Conservation (phyloP, 2,113 vertebrate genomes). For the Ctenomys sociabilis region DNA sequence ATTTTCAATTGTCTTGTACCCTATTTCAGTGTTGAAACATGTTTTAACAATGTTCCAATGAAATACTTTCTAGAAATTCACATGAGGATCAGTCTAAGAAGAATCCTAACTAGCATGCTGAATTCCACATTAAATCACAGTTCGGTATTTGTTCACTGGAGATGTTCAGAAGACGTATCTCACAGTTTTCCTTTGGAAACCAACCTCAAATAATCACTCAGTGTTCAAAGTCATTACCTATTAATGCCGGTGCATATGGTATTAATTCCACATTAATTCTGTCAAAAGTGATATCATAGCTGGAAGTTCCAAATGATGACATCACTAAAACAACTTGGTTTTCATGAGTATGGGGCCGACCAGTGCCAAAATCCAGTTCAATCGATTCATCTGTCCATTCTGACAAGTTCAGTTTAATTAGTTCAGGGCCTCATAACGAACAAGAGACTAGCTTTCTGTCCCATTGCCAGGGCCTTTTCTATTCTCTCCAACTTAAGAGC, state of each 20-base stretch:
- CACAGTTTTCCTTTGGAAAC: conserved; percentile 83
- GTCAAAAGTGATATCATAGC: conserved; percentile 90
- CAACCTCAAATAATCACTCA: conserved; percentile 80
- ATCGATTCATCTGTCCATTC: conserved; percentile 86
- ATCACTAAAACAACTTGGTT: conserved; percentile 91
- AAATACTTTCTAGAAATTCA: conserved; percentile 79
- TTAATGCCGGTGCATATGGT: conserved; percentile 90
- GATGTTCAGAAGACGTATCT: conserved; percentile 70
- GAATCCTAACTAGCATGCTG: conserved; percentile 72
- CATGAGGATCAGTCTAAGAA: conserved; percentile 56
- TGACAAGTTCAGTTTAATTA: conserved; percentile 90
- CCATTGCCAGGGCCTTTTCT: conserved; percentile 87
- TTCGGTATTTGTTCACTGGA: conserved; percentile 77
- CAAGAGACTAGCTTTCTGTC: conserved; percentile 86
- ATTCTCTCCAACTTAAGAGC: conserved; percentile 89
- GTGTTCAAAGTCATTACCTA: conserved; percentile 86
- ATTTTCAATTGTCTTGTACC: conserved; percentile 71
- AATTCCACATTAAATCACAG: conserved; percentile 77
- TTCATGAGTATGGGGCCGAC: conserved; percentile 82
- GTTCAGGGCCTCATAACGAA: conserved; percentile 87
- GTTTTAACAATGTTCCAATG: conserved; percentile 73
- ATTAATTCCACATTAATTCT: conserved; percentile 91
- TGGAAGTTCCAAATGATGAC: conserved; percentile 89
- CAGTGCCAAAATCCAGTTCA: conserved; percentile 85
- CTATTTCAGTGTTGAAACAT: conserved; percentile 60